phyloP scores from a whole-genome alignment of 2,797 vertebrate genomes.

The Manis javanica region DNA sequence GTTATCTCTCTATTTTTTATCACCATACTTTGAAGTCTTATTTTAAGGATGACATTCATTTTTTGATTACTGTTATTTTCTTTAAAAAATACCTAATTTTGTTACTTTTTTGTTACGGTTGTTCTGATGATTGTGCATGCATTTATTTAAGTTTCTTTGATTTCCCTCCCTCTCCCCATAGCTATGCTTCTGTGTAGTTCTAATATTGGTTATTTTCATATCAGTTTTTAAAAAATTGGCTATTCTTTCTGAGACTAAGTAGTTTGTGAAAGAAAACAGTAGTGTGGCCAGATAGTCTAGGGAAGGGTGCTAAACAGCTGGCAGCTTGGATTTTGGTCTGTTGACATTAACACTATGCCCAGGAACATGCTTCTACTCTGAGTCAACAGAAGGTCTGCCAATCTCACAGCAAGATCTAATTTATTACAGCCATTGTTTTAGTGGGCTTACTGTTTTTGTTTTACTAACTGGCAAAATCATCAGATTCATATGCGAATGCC shows the following conservation, averaged over 20 bases:
- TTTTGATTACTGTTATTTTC: background rate
- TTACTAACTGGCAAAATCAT: background rate
- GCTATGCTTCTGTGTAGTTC: background rate
- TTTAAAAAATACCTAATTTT: background rate
- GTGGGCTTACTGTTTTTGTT: background rate
- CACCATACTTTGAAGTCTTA: background rate
- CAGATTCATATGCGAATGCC: background rate
- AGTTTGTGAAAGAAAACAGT: background rate
- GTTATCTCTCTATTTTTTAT: background rate
- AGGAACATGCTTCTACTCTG: background rate
- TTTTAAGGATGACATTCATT: background rate
- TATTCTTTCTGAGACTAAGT: background rate
- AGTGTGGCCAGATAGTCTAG: background rate
- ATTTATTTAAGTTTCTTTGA: background rate
- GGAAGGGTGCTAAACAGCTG: background rate
- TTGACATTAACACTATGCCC: background rate
- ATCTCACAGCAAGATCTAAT: background rate
- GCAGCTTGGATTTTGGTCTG: background rate
- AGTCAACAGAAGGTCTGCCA: background rate
- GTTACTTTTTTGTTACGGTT: background rate
- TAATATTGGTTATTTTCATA: background rate
- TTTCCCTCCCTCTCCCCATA: background rate
- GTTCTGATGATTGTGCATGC: background rate
- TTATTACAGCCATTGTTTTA: background rate
- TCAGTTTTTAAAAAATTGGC: background rate